Evolutionary conservation across 2,797 vertebrate species (phyloP).

Genomic region (Limnodromus scolopaceus): DNA sequence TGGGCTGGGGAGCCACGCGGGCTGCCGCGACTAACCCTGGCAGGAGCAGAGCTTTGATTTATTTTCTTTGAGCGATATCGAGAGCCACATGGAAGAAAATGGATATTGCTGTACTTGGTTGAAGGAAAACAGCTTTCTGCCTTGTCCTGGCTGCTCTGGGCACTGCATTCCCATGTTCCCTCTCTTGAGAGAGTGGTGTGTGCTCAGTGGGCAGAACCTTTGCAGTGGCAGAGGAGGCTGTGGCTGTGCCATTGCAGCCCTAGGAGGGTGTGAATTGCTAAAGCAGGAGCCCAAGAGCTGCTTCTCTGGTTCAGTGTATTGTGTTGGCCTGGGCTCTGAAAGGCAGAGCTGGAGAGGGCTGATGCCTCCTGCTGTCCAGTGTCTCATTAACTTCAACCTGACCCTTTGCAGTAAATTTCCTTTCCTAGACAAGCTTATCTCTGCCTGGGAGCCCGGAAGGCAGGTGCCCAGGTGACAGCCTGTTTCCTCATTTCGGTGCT

Average conservation of each 20-base stretch:
- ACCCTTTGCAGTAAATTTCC: neutral
- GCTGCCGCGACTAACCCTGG: neutral
- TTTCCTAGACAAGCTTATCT: neutral
- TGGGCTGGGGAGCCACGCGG: neutral
- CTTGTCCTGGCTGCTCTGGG: neutral
- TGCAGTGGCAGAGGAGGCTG: neutral
- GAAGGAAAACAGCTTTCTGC: neutral
- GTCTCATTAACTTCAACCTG: neutral
- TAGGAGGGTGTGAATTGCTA: neutral
- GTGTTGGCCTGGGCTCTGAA: neutral
- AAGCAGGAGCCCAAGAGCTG: neutral
- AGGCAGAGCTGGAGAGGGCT: neutral
- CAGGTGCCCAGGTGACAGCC: slow-evolving; percentile 32
- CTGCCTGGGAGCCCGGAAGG: neutral
- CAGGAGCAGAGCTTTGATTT: neutral
- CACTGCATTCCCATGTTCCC: neutral
- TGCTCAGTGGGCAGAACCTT: neutral
- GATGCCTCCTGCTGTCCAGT: neutral
- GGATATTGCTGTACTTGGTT: neutral
- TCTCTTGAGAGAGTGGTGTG: neutral
- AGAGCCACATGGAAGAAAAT: neutral
- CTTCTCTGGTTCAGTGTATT: neutral
- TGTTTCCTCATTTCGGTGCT: neutral
- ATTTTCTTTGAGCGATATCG: neutral
- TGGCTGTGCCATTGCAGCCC: neutral